These are phyloP conservation scores for Halcyon malimbica DNA, from an alignment of 2,113 vertebrate genomes.

Conservation along the genomic window DNA sequence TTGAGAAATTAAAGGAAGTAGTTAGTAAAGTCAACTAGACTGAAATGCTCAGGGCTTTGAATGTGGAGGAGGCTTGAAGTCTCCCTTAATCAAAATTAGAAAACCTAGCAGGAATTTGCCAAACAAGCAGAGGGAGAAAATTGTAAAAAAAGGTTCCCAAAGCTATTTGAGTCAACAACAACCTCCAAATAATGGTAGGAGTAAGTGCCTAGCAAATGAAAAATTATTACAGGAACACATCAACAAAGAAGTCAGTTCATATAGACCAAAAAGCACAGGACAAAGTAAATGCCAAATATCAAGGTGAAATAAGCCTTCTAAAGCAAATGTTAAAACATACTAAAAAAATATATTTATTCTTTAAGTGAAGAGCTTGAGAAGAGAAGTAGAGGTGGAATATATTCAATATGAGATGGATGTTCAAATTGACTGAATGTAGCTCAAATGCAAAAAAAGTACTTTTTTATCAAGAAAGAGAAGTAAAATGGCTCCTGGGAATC, in stretches of 20 bases:
- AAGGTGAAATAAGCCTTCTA: background rate
- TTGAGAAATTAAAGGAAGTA: background rate
- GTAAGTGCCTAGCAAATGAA: background rate
- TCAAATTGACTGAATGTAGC: background rate
- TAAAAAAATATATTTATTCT: background rate
- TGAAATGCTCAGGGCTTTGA: background rate
- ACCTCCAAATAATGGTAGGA: background rate
- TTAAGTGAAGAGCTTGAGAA: background rate
- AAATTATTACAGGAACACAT: background rate
- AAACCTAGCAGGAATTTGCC: slow-evolving; percentile 19
- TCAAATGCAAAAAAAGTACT: background rate
- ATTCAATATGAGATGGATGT: background rate
- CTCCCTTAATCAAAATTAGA: slow-evolving; percentile 20
- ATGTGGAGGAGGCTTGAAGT: slow-evolving; percentile 12
- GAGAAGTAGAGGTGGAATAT: background rate
- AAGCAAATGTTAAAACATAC: background rate
- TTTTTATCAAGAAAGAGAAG: background rate
- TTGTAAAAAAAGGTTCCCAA: background rate
- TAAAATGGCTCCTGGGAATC: background rate
- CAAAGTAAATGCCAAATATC: background rate
- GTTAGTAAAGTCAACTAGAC: slow-evolving; percentile 17
- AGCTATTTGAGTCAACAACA: background rate
- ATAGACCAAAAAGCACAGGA: background rate
- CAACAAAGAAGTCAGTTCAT: background rate
- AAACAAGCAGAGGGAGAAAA: slow-evolving; percentile 23